A percentile compares a stretch with the other conserved stretches of the same genome.
These are phyloP conservation scores for Hemitrygon akajei DNA, from an alignment of 2,797 vertebrate species.

Conservation along the genomic window DNA sequence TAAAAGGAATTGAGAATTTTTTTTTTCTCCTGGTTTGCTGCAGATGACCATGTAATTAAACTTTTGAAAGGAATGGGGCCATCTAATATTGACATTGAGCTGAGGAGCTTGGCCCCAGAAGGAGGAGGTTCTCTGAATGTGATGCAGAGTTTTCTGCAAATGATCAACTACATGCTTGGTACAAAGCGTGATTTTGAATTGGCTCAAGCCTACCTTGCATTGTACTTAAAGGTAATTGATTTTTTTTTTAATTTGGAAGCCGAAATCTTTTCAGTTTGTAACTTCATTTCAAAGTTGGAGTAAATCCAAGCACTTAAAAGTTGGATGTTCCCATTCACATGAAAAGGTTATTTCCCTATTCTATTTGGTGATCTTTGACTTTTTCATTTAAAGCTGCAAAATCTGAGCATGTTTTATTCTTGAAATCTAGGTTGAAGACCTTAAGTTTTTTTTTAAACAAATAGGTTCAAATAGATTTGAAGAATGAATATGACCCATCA, in stretches of 20 bases:
- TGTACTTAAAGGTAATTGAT: slow-evolving; percentile 80
- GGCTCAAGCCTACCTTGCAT: slow-evolving; percentile 79
- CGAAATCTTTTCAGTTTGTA: neutral
- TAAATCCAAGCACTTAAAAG: neutral
- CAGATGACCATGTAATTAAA: slow-evolving; percentile 63
- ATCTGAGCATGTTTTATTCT: neutral
- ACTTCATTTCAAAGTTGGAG: no score
- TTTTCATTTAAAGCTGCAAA: neutral
- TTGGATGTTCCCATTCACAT: neutral
- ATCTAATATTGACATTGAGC: slow-evolving; percentile 71
- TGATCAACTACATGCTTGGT: slow-evolving; percentile 74
- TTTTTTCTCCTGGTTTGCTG: slow-evolving; percentile 38
- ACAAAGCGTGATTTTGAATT: slow-evolving; percentile 80
- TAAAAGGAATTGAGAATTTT: neutral
- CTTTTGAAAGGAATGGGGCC: slow-evolving; percentile 78
- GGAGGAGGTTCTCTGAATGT: slow-evolving; percentile 66
- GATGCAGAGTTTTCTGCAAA: slow-evolving; percentile 74
- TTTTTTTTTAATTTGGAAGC: neutral
- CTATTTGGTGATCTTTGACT: neutral
- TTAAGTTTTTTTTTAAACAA: neutral
- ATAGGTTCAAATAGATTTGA: neutral
- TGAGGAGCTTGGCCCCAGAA: slow-evolving; percentile 69
- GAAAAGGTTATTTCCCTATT: neutral
- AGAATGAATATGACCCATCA: neutral
- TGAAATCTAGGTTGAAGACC: neutral